These are phyloP conservation scores for Otocyon megalotis DNA, from an alignment of 2,113 vertebrate genomes.

Conservation along the genomic window DNA sequence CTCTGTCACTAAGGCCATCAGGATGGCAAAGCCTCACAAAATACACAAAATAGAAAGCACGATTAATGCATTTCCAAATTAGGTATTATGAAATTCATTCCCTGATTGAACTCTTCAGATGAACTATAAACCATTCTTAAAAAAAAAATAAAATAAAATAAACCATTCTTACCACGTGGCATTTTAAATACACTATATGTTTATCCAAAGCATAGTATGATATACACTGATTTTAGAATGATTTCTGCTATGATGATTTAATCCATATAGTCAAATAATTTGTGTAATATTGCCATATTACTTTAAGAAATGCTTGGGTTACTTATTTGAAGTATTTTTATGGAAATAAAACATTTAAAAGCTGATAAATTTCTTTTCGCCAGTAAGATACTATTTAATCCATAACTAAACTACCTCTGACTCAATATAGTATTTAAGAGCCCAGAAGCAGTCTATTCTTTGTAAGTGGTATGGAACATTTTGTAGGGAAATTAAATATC, in stretches of 20 bases:
- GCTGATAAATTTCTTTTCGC: background rate
- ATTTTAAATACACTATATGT: background rate
- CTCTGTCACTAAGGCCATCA: background rate
- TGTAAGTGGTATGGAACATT: background rate
- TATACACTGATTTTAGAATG: conserved; percentile 14
- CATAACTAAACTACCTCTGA: background rate
- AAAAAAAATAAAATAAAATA: no score
- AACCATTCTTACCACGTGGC: background rate
- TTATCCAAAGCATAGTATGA: background rate
- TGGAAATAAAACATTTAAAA: conserved; percentile 40
- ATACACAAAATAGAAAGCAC: background rate
- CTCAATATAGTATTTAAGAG: background rate
- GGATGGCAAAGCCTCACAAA: background rate
- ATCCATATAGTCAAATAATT: background rate
- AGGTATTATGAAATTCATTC: background rate
- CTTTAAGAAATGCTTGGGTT: background rate
- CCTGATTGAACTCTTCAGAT: background rate
- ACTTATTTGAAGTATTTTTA: background rate
- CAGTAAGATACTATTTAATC: background rate
- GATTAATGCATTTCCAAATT: background rate
- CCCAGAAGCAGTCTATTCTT: background rate
- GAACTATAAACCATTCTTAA: background rate
- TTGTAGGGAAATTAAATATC: background rate
- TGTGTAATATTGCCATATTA: background rate
- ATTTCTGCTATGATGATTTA: conserved; percentile 19